Evolutionary conservation across 2,113 vertebrate species (phyloP).

Genomic region (Megaceryle torquata): DNA sequence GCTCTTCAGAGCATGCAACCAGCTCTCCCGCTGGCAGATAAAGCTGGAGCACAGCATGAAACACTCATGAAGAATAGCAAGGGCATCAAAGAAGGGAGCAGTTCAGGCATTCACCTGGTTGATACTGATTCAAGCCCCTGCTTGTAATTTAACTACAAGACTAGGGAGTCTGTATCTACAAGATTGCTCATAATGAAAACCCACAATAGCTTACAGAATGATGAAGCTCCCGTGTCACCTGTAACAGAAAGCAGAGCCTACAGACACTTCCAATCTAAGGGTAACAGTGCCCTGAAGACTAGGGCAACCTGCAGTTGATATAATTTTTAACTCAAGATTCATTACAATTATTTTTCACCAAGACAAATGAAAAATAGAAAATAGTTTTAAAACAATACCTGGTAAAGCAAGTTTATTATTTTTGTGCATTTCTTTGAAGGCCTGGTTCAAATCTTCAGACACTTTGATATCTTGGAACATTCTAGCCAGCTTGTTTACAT

Average conservation of each 20-base stretch:
- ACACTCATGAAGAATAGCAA: background rate
- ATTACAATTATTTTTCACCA: background rate
- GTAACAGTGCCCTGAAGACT: background rate
- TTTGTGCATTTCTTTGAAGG: constrained; percentile 99
- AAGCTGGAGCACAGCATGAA: background rate
- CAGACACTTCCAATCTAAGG: background rate
- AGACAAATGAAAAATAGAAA: background rate
- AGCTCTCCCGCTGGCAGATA: background rate
- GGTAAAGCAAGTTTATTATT: constrained; percentile 96
- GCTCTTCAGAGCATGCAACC: background rate
- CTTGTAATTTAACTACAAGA: background rate
- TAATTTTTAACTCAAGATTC: background rate
- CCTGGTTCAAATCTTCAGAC: constrained; percentile 98
- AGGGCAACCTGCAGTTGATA: background rate
- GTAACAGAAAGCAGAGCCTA: background rate
- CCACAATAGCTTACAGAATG: background rate
- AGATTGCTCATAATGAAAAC: background rate
- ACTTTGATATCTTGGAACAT: constrained; percentile 99
- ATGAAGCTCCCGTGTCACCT: background rate
- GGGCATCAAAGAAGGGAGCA: background rate
- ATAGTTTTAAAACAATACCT: constrained; percentile 75
- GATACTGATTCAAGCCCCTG: background rate
- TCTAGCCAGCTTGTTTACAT: constrained; percentile 97
- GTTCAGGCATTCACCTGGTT: background rate
- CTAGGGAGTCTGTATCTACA: background rate